Base-by-base conservation (phyloP, 2,113 vertebrate species). In the Mionectes macconnelli region DNA sequence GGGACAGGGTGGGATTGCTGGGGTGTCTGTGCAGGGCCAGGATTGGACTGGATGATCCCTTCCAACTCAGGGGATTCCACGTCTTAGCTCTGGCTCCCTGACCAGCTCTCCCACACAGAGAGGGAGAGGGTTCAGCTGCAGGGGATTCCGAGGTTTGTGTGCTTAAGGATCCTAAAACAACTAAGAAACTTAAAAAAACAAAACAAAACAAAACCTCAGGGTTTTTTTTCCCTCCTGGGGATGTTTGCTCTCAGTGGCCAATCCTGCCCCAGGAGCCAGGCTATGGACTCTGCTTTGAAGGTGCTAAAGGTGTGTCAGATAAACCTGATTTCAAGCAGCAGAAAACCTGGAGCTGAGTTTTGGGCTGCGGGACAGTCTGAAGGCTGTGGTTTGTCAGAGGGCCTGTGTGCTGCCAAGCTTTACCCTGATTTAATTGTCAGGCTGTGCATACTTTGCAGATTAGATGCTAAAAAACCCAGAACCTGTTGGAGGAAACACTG, bases 131-230 rank as follows among this genome's bases (percentile, higher is more conserved):
- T 8, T 20, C 2, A 16, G 52, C 52, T 53, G 20, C 62, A 72
- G 50, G 25, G 3, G 52, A 37, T 12, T 37, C 98, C 98, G 98
- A 99, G 98, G 99, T 99, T 99, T 99, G 99, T 99, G 99, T 99
- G 99, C 99, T 99, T 99, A 99, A 98, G 98, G 99, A 99, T 99
- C 98, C 98, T 99, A 99, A 98, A 90, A 97, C 98, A 97, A 99
- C 98, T 98, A 98, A 99, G 98, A 98, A 98, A 98, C 96, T 97
- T 50, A 96, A 96, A 97, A 95, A 96, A 67, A 77, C 30, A 53
- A n/a, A 59, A 96, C 50, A 67, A 93, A 56, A 52, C 18, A 93
- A 97, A 95, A 92, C n/a, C n/a, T n/a, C n/a, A n/a, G n/a, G n/a
- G n/a, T n/a, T n/a, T n/a, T n/a, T n/a, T n/a, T n/a, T 31, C 35